phyloP scores from a whole-genome alignment of 2,797 vertebrate genomes.

The Lepilemur septentrionalis region DNA sequence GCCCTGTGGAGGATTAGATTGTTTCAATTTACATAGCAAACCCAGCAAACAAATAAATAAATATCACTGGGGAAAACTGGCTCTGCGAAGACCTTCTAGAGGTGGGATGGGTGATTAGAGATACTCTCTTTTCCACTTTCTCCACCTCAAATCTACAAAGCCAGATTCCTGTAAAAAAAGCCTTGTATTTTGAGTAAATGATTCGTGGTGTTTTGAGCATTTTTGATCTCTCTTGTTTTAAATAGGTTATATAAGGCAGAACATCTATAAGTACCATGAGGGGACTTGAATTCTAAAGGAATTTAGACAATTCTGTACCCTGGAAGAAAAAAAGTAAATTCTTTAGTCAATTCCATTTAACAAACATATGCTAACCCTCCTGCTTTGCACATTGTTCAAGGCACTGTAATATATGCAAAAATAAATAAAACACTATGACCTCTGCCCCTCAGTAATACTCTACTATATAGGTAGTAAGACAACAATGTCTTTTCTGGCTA shows the following conservation, averaged over 20 bases:
- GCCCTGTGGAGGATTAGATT: neutral
- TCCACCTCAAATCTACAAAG: neutral
- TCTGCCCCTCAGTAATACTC: neutral
- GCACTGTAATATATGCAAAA: neutral
- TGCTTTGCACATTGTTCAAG: neutral
- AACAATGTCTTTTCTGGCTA: neutral
- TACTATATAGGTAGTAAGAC: neutral
- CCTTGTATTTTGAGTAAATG: neutral
- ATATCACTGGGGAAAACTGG: neutral
- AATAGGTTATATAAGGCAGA: neutral
- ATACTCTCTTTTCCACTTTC: neutral
- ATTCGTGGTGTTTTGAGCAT: neutral
- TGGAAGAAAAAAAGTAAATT: constrained; percentile 1
- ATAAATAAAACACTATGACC: constrained; percentile 31
- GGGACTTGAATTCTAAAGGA: neutral
- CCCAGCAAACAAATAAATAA: neutral
- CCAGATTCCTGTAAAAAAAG: neutral
- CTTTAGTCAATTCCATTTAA: neutral
- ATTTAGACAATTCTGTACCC: neutral
- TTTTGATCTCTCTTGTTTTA: constrained; percentile 12
- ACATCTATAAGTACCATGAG: neutral
- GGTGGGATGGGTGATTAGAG: fast-evolving
- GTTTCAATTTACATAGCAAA: neutral
- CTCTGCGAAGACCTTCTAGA: neutral
- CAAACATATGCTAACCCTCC: neutral